A percentile compares a stretch with the other conserved stretches of the same genome.
Conservation (phyloP, 2,113 vertebrate genomes). For the Brachypteracias leptosomus region DNA sequence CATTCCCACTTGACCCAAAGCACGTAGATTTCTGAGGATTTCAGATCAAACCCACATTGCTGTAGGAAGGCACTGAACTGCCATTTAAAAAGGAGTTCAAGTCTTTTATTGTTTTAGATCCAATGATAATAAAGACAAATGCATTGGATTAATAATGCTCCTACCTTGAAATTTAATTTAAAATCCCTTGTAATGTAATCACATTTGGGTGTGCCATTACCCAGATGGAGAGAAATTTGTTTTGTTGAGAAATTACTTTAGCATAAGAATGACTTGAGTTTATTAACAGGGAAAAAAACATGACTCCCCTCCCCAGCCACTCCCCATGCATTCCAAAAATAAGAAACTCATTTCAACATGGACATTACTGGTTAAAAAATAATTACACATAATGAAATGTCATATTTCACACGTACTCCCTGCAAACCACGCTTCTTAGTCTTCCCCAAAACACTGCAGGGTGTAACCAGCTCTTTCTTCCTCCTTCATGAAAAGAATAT, state of each 20-base stretch:
- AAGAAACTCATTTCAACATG: constrained; percentile 59
- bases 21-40: not conserved
- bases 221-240: constrained; percentile 70
- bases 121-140: constrained; percentile 58
- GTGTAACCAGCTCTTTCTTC: constrained; percentile 34
- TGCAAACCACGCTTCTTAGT: constrained; percentile 36
- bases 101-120: constrained; percentile 52
- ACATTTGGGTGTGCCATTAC: constrained; percentile 65
- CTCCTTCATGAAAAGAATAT: constrained; percentile 50
- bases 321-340: constrained; percentile 42
- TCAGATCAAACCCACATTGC: not conserved
- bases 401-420: constrained; percentile 53
- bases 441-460: constrained; percentile 59
- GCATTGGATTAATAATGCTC: constrained; percentile 55
- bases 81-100: not conserved
- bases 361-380: constrained; percentile 61
- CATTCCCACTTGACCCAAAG: not conserved
- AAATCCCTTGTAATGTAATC: constrained; percentile 67
- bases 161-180: constrained; percentile 70
- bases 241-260: constrained; percentile 68
- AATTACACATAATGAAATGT: constrained; percentile 59
- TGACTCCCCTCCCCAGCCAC: not conserved
- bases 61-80: not conserved
- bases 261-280: constrained; percentile 50
- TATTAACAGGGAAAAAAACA: constrained; percentile 47